Conservation (phyloP, 2,888 invertebrate genomes). For the Drosophila emarginata region DNA sequence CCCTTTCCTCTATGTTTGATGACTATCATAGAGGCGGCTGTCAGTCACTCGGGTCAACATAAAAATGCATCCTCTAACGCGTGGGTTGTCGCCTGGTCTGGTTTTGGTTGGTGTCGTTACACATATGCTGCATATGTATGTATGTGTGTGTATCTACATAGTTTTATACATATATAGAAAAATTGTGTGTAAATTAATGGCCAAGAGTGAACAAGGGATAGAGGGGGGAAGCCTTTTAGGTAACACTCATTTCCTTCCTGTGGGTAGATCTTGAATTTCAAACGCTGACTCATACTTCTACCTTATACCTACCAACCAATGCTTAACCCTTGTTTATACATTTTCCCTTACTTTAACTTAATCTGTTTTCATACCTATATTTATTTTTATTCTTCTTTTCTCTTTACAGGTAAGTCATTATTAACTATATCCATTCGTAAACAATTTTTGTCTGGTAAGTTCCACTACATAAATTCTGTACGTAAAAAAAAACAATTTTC, state of each 20-base stretch:
- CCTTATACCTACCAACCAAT: too few species aligned
- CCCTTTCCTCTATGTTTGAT: constrained; percentile 2
- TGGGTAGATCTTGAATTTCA: constrained; percentile 10
- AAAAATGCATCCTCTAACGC: constrained; percentile 13
- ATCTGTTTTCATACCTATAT: background rate
- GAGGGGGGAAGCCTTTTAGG: constrained; percentile 41
- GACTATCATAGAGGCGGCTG: constrained; percentile 3
- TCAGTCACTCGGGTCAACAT: constrained; percentile 5
- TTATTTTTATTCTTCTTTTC: background rate
- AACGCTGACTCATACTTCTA: constrained; percentile 7
- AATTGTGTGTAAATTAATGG: constrained; percentile 42
- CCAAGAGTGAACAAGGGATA: too few species aligned
- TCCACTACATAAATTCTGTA: constrained; percentile 15
- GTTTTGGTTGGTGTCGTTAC: constrained; percentile 8
- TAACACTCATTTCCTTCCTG: constrained; percentile 34
- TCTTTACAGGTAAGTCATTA: constrained; percentile 14
- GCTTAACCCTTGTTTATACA: constrained; percentile 1
- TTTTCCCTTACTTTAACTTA: background rate
- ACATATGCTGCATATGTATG: background rate
- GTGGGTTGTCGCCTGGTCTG: constrained; percentile 16
- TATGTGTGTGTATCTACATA: background rate
- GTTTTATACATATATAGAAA: background rate
- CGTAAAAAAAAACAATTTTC: background rate
- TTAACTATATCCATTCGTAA: background rate
- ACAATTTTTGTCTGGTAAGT: background rate